Evolutionary conservation across 2,888 invertebrate genomes (phyloP), one percentile per base, ranked within the genome.

Genomic region (Scaptomyza cyrtandrae): DNA sequence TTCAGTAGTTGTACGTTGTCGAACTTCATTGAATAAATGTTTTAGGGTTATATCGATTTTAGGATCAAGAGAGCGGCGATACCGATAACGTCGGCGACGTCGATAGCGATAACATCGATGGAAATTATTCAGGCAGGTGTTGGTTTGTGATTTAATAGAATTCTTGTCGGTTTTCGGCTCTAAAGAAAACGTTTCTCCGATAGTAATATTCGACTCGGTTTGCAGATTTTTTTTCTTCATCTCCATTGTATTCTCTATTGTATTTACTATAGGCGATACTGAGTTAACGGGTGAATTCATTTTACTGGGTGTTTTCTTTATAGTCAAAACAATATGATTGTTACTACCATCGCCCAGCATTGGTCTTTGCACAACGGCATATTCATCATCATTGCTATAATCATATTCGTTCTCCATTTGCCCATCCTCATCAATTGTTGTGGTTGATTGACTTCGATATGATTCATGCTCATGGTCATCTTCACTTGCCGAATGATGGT

Each of bases 281-380:
- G 88, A 85, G 19, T 80, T 85, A 7, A 80, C 81, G 2, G 90
- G 81, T 0, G 90, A 90, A 60, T 85, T 88, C 0, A 80, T 80
- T 81, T 91, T 90, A 53, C 83, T 90, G 13, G 91, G 90, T 6
- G 90, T 91, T 74, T 91, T 91, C 41, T 91, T 91, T 49, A 91
- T 91, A 11, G 91, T 91, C 60, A 91, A 49, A 1, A 91, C 90
- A 33, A 91, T 91, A 56, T 91, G 91, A 73, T 90, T 90, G 41
- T 77, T 86, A 1, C 73, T 81, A 4, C 39, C 58, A 6, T 77
- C 85, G 1, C 72, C 82, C 14, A 29, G 10, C 13, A 58, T 53
- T 3, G 76, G 77, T 3, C 44, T 85, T 71, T 62, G 90, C 67
- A 81, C 89, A 67, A 86, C 88, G 63, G 69, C 89, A 78, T 75